Evolutionary conservation across 2,797 vertebrate genomes (phyloP).

Genomic region (Meriones psammophilus): DNA sequence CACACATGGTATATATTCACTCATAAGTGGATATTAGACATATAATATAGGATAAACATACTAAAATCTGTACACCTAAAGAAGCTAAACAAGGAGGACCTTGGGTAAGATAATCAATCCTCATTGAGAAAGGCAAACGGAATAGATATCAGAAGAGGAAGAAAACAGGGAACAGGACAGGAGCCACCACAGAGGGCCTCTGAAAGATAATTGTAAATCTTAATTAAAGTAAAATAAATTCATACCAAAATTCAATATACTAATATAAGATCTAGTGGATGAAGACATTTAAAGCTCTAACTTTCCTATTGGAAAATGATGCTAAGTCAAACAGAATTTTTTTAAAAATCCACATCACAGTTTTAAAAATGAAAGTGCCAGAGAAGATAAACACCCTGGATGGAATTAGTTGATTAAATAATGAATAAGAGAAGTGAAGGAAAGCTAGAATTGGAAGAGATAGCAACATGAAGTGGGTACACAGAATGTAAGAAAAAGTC

Average conservation of each 20-base stretch:
- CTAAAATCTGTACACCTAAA: too few species aligned
- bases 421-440: not conserved
- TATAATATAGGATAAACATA: too few species aligned
- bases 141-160: too few species aligned
- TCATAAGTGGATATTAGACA: too few species aligned
- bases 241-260: not conserved
- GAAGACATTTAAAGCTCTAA: not conserved
- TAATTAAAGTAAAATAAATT: not conserved
- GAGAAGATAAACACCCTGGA: not conserved
- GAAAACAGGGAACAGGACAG: too few species aligned
- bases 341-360: not conserved
- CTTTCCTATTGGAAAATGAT: constrained; percentile 1
- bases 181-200: too few species aligned
- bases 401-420: not conserved
- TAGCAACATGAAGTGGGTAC: not conserved
- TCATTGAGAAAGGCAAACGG: too few species aligned
- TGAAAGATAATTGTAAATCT: not conserved
- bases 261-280: not conserved
- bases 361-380: not conserved
- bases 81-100: too few species aligned
- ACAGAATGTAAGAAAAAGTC: not conserved
- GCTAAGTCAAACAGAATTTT: not conserved
- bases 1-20: too few species aligned
- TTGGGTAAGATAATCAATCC: too few species aligned
- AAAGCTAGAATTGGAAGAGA: not conserved